A percentile compares a stretch with the other conserved stretches of the same genome.
These are phyloP conservation scores for Spodoptera picta DNA, from an alignment of 2,888 invertebrate genomes.

Conservation along the genomic window DNA sequence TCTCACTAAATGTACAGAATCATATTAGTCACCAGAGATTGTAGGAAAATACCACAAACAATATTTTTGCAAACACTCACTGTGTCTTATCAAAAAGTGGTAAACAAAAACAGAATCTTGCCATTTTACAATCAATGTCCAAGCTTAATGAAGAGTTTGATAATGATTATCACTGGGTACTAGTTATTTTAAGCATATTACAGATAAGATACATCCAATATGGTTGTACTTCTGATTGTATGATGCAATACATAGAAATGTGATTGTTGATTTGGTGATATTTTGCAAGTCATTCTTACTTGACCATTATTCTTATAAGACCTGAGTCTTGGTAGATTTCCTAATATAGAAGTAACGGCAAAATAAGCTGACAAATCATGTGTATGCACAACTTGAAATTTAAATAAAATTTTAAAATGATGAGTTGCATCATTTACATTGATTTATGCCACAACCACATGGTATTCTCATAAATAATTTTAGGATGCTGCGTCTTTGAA, in stretches of 20 bases:
- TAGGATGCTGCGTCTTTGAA: too few species aligned
- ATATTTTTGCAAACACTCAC: conserved; percentile 41
- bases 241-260: conserved; percentile 68
- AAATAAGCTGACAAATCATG: too few species aligned
- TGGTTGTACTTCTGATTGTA: conserved; percentile 52
- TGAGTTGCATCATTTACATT: too few species aligned
- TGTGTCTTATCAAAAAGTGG: conserved; percentile 48
- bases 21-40: conserved; percentile 28
- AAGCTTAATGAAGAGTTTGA: conserved; percentile 56
- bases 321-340: too few species aligned
- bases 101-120: conserved; percentile 58
- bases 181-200: conserved; percentile 46
- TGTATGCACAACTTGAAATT: background rate
- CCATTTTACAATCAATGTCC: conserved; percentile 46
- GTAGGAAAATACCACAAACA: conserved; percentile 33
- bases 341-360: too few species aligned
- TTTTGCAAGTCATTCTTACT: conserved; percentile 34
- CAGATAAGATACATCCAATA: conserved; percentile 62
- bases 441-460: background rate
- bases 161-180: conserved; percentile 51
- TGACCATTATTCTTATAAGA: conserved; percentile 3
- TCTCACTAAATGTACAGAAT: conserved; percentile 18
- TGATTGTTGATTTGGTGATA: conserved; percentile 29
- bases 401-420: background rate
- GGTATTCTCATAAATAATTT: conserved; percentile 10